Percentiles rank a stretch among this genome's conserved stretches.
phyloP scores from a whole-genome alignment of 2,888 invertebrate genomes.

The Nematopogon swammerdamellus region DNA sequence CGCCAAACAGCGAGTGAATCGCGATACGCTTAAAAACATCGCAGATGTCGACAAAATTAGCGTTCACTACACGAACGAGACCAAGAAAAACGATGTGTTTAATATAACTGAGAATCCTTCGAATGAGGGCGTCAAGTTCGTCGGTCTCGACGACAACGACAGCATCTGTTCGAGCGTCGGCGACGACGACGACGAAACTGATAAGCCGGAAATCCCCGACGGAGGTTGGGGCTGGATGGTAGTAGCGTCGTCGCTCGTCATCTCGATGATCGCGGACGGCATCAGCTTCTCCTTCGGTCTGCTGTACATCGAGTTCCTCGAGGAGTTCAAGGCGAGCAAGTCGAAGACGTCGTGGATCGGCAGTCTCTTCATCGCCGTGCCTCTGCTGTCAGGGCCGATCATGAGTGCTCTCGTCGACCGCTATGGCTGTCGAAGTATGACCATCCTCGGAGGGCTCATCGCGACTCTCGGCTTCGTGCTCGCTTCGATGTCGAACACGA shows the following conservation, averaged over 20 bases:
- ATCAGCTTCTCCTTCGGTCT: conserved; percentile 92
- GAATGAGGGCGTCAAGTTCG: conserved; percentile 17
- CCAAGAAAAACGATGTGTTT: conserved; percentile 8
- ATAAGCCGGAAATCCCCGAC: conserved; percentile 64
- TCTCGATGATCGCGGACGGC: conserved; percentile 90
- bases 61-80: conserved; percentile 10
- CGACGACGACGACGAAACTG: conserved; percentile 14
- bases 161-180: conserved; percentile 19
- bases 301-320: conserved; percentile 77
- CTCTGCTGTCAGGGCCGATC: conserved; percentile 78
- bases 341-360: conserved; percentile 89
- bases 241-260: conserved; percentile 78
- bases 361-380: conserved; percentile 85
- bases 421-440: conserved; percentile 80
- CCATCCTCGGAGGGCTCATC: conserved; percentile 69
- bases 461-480: conserved; percentile 74
- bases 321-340: conserved; percentile 77
- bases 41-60: conserved; percentile 7
- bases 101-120: conserved; percentile 13
- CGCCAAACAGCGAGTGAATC: conserved; percentile 9
- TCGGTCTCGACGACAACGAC: conserved; percentile 22
- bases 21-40: conserved; percentile 17
- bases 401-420: conserved; percentile 83
- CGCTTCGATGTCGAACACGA: conserved; percentile 66
- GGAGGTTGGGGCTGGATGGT: conserved; percentile 91